Base-by-base conservation (phyloP, 37 sponge, comb jelly and placozoan species). In the Chondrilla cf. caribensis region DNA sequence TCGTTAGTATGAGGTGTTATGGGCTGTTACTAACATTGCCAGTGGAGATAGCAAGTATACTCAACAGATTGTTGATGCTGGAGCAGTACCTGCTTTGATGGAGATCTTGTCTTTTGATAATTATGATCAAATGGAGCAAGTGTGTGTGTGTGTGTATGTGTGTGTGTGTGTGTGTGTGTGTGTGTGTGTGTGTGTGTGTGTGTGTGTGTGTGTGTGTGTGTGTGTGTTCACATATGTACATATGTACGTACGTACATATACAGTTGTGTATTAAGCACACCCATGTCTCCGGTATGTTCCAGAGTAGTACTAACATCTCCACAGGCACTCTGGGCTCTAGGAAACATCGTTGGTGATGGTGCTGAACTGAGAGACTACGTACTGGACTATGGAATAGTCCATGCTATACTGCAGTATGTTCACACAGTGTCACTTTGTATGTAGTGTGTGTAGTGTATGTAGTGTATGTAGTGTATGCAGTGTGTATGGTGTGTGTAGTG, bases 11-110 rank as follows among this genome's bases (percentile, higher is more conserved):
- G 92, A 95, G 70, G 89, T 90, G 18, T 83, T 85, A 4, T 91
- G 92, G 92, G 87, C 84, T 4, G 35, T 95, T 15, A 95, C 95
- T 15, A 95, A 95, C 79, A 84, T 95, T n/a, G 89, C 92, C 32
- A 86, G 87, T 39, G 95, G 92, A 19, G 82, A 87, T 32, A 83
- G 89, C 22, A 66, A 81, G 31, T 87, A 91, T 42, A 91, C 92
- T 0, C 79, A 77, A 38, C 51, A 85, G 17, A 87, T 91, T 29
- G 64, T 95, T 54, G 87, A 86, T 3, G 80, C 78, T 25, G 95
- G 95, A 54, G 91, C 89, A 29, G 88, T 95, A 25, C 87, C 85
- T 51, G 71, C 72, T 14, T 82, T 95, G 36, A 79, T 79, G 0
- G 26, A 22, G 17, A 80, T 93, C 36, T 43, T 93, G 17, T 60